Base-by-base conservation (phyloP, 1,140 invertebrate species). In the Brachionus paranguensis region DNA sequence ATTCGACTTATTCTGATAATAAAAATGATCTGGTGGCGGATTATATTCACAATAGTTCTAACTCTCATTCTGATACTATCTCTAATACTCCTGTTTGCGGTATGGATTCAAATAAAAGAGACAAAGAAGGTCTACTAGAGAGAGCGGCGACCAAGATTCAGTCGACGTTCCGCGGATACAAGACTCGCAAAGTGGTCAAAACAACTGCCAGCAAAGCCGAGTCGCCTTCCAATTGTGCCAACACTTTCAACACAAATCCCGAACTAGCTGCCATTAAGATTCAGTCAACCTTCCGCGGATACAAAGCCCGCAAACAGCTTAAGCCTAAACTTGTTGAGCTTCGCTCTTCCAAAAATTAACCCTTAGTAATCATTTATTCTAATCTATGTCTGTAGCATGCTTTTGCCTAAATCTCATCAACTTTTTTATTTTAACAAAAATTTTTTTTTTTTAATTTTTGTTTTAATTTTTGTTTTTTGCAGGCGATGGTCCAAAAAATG, bases 121-220 rank as follows among this genome's bases (percentile, higher is more conserved):
- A 72, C 68, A 72, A 72, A 72, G 68, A 72, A 72, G n/a, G 45
- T 50, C 27, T 76, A 76, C 20, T 96, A 85, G 93, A 93, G 88
- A 90, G 94, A 87, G 95, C 95, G 8, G 95, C 95, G 24, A 93
- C 93, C 50, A 96, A 95, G 91, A 96, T 96, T 87, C 95, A 97
- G 89, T 94, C 94, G 2, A 94, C 94, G 55, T 96, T 96, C 91
- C 92, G 95, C 85, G 95, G 95, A 65, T 95, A 96, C 90, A 93
- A 95, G 92, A 92, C 93, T 55, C 92, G 94, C 88, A 95, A 95
- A 27, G 41, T 50, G 10, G 14, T 76, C 8, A 76, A 76, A 50
- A 12, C 72, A 50, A 29, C 0, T 45, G n/a, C 27, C 43, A 50
- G 12, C 8, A 70, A 70, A n/a, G 20, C 7, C 8, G 53, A 60